phyloP scores from a whole-genome alignment of 2,888 invertebrate genomes.

The Meandrusa payeni region DNA sequence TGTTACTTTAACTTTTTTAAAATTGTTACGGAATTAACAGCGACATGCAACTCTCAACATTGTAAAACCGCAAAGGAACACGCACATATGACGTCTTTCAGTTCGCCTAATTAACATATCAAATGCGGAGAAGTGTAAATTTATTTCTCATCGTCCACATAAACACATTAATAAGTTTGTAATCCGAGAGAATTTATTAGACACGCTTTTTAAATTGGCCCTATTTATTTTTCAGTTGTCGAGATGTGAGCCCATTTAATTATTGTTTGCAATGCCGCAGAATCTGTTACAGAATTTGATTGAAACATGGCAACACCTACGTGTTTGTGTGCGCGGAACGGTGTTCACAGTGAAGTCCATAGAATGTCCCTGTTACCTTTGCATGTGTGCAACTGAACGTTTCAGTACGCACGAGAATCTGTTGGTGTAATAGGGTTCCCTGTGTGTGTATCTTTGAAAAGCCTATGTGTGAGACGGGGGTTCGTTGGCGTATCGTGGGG shows the following conservation, averaged over 20 bases:
- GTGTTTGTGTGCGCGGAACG: background rate
- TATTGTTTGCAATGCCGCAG: conserved; percentile 30
- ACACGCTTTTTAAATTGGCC: conserved; percentile 9
- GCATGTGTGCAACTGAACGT: conserved; percentile 20
- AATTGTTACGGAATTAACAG: too few species aligned
- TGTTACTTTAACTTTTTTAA: too few species aligned
- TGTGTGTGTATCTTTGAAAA: conserved; percentile 31
- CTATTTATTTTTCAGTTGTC: conserved; percentile 30
- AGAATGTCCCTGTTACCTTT: conserved; percentile 20
- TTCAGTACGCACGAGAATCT: conserved; percentile 15
- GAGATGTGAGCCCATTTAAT: conserved; percentile 35
- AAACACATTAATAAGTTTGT: conserved; percentile 13
- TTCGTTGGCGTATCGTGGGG: conserved; percentile 42
- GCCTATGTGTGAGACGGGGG: conserved; percentile 33
- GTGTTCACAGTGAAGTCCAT: conserved; percentile 22
- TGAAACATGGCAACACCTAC: conserved; percentile 9
- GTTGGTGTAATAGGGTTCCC: conserved; percentile 4
- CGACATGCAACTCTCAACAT: too few species aligned
- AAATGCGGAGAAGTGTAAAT: conserved; percentile 7
- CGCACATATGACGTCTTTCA: conserved; percentile 19
- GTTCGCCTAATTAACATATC: conserved; percentile 8
- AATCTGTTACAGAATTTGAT: conserved; percentile 25
- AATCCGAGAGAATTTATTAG: conserved; percentile 15
- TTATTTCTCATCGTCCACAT: background rate
- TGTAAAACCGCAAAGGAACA: conserved; percentile 4